Evolutionary conservation across 2,113 vertebrate species (phyloP), one percentile per base, ranked within the genome.

Genomic region (Catharus minimus): DNA sequence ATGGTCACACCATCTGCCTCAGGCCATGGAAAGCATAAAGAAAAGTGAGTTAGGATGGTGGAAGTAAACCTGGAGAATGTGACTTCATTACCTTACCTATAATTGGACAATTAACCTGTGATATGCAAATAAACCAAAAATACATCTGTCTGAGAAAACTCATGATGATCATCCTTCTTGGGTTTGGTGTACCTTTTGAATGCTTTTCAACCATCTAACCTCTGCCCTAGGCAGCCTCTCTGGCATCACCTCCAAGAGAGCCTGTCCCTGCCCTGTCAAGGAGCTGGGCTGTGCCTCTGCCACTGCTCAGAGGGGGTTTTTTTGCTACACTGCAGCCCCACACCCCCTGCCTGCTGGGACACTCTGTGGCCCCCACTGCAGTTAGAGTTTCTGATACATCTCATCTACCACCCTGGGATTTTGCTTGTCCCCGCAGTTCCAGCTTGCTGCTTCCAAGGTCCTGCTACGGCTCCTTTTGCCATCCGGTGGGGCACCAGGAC

Each of bases 401-500:
- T 23, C n/a, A 46, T 38, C 20, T 18, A 11, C 7, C 5, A 30
- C 15, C 20, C 20, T 23, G 15, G n/a, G 5, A 60, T 47, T 38
- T 60, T 36, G 27, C 18, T 18, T 33, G 10, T 23, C 20, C 3
- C 0, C 32, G n/a, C 5, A 23, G 15, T 24, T 23, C 20, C 20
- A 18, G 12, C 11, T 24, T 19, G 7, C 55, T 38, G 33, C 16
- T 47, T 49, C 56, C 0, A 1, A 39, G 20, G 20, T 32, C 14
- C 14, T 52, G 27, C 20, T 69, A 30, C 43, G 32, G 21, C 15
- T 60, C 21, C 7, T 36, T 60, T 49, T 19, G 12, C n/a, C 43
- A 49, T 11, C 33, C 56, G 24, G 33, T 47, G n/a, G 20, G 7
- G 21, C 26, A 57, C 15, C 0, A 0, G 26, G 15, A 44, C 23